Conservation (phyloP, 1,140 invertebrate genomes). For the Gryon sp. region DNA sequence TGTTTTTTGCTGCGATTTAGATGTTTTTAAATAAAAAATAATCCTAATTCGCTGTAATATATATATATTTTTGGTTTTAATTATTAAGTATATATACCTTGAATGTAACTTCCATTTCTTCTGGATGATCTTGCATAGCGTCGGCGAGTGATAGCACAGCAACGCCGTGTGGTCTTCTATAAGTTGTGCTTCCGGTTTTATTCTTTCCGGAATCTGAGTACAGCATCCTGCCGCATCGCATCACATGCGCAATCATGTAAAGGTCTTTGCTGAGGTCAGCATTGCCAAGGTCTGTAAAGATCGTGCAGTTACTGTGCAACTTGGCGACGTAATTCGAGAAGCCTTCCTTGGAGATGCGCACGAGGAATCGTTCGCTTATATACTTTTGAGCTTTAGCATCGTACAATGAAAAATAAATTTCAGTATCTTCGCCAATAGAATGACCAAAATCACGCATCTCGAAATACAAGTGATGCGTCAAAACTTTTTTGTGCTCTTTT, state of each 20-base stretch:
- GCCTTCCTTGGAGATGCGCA: slow-evolving; percentile 92
- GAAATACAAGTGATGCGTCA: slow-evolving; percentile 91
- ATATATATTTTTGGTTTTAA: not conserved
- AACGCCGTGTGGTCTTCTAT: slow-evolving; percentile 90
- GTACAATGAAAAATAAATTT: slow-evolving; percentile 92
- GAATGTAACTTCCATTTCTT: slow-evolving; percentile 85
- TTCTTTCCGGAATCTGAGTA: slow-evolving; percentile 89
- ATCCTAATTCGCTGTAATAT: not conserved
- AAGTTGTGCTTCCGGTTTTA: slow-evolving; percentile 81
- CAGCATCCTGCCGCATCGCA: slow-evolving; percentile 92
- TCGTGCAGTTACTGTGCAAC: slow-evolving; percentile 91
- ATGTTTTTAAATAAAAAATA: no score
- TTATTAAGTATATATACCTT: slow-evolving; percentile 76
- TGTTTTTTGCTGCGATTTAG: no score
- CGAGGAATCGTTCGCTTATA: slow-evolving; percentile 92
- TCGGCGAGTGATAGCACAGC: slow-evolving; percentile 87
- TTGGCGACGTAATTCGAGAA: slow-evolving; percentile 94
- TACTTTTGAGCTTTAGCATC: slow-evolving; percentile 86
- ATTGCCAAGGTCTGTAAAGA: slow-evolving; percentile 92
- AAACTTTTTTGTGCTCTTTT: slow-evolving; percentile 84
- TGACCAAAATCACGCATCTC: slow-evolving; percentile 94
- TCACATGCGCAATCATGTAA: slow-evolving; percentile 92
- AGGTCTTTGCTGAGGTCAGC: slow-evolving; percentile 90
- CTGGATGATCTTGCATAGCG: slow-evolving; percentile 81
- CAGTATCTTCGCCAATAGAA: slow-evolving; percentile 91